phyloP scores from a whole-genome alignment of 2,113 vertebrate genomes.

The Pseudorasbora parva region DNA sequence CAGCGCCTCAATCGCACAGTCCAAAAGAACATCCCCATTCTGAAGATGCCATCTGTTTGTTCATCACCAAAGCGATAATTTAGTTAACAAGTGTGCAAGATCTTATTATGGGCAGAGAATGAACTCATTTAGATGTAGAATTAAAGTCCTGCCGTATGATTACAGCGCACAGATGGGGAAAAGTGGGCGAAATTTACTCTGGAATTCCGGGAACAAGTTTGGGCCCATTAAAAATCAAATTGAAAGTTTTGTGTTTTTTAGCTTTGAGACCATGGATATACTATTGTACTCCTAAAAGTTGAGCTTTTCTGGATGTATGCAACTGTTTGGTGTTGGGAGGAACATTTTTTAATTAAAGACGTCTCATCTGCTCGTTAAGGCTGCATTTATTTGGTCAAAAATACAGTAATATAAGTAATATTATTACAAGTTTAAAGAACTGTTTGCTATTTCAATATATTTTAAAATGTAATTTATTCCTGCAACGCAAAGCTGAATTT shows the following conservation, averaged over 20 bases:
- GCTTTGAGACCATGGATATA: not conserved
- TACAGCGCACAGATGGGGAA: constrained; percentile 2
- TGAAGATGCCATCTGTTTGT: constrained; percentile 34
- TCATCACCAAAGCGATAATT: constrained; percentile 16
- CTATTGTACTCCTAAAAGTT: not conserved
- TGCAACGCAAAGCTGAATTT: not conserved
- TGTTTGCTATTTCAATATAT: not conserved
- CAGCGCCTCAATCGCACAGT: not conserved
- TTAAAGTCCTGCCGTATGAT: constrained; percentile 22
- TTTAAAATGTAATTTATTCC: not conserved
- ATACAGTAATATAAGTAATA: not conserved
- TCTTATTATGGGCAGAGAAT: constrained; percentile 36
- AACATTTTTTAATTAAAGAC: not conserved
- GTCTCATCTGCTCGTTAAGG: not conserved
- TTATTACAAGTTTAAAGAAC: not conserved
- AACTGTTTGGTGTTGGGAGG: not conserved
- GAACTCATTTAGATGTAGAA: constrained; percentile 31
- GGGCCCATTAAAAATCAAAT: not conserved
- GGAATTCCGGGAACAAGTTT: not conserved
- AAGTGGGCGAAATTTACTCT: not conserved
- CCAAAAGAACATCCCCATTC: not conserved
- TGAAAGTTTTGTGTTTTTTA: not conserved
- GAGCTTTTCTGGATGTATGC: not conserved
- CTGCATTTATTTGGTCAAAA: not conserved
- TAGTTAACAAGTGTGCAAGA: constrained; percentile 34